phyloP scores from a whole-genome alignment of 2,113 vertebrate species.

The Sisor rabdophorus region DNA sequence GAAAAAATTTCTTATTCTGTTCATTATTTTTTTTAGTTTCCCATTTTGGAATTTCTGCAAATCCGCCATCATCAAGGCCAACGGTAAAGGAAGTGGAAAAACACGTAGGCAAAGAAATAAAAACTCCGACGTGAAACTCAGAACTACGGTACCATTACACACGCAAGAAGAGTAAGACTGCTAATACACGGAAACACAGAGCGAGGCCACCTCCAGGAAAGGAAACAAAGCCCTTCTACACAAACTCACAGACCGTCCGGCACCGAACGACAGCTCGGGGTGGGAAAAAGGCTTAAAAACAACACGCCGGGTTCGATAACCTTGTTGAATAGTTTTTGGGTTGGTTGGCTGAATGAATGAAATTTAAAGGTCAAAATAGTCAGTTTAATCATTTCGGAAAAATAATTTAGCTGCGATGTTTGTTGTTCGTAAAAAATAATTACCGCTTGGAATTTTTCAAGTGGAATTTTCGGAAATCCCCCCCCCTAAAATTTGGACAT shows the following conservation, averaged over 20 bases:
- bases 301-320: not conserved
- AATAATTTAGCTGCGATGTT: too few relatives aligned
- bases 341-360: not conserved
- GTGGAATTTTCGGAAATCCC: not conserved
- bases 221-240: conserved; percentile 47
- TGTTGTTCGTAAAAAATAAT: not conserved
- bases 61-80: conserved; percentile 3
- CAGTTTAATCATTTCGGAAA: too few relatives aligned
- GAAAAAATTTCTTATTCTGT: not conserved
- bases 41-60: not conserved
- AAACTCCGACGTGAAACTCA: conserved; percentile 47
- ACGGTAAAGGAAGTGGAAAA: conserved; percentile 2
- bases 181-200: conserved; percentile 61
- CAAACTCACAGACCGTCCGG: conserved; percentile 55
- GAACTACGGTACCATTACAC: conserved; percentile 61
- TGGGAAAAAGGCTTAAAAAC: conserved; percentile 24
- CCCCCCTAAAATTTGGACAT: too few relatives aligned
- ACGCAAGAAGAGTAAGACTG: conserved; percentile 57
- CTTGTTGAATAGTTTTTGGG: not conserved
- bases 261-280: conserved; percentile 35
- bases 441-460: not conserved
- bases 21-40: not conserved
- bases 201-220: conserved; percentile 52
- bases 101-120: conserved; percentile 32
- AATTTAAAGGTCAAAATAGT: not conserved